Conservation (phyloP, 1,140 invertebrate species). For the Tribolium madens region DNA sequence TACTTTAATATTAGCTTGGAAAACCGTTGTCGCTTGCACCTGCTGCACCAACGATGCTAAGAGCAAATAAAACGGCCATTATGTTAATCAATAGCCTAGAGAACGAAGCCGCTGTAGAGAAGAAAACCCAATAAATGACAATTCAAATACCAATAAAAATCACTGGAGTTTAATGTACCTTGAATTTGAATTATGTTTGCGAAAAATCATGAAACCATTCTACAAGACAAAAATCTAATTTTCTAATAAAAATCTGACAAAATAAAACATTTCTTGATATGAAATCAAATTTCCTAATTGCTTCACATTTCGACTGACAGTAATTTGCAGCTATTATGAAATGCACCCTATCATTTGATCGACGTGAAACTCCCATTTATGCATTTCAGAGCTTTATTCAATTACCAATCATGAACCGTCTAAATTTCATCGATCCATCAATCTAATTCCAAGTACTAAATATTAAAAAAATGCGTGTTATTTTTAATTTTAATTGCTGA, state of each 20-base stretch:
- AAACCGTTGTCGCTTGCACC: background rate
- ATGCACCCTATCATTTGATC: background rate
- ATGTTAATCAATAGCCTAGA: background rate
- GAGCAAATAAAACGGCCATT: background rate
- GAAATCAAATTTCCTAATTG: background rate
- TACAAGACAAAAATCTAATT: slow-evolving; percentile 11
- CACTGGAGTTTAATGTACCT: too few species aligned
- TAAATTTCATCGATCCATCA: background rate
- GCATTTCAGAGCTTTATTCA: background rate
- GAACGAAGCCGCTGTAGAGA: background rate
- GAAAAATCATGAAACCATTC: too few species aligned
- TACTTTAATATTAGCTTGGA: background rate
- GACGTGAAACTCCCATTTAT: background rate
- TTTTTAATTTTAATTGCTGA: too few species aligned
- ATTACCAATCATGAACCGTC: background rate
- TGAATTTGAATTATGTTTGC: too few species aligned
- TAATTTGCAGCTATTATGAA: slow-evolving; percentile 1
- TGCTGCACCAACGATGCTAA: background rate
- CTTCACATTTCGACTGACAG: slow-evolving; percentile 4
- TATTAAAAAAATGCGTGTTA: too few species aligned
- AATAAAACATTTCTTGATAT: slow-evolving; percentile 12
- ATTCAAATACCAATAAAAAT: too few species aligned
- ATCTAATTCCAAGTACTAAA: too few species aligned
- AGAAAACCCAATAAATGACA: too few species aligned
- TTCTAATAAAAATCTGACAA: too few species aligned